phyloP scores from a whole-genome alignment of 2,113 vertebrate genomes.

The Toxotes chatareus region DNA sequence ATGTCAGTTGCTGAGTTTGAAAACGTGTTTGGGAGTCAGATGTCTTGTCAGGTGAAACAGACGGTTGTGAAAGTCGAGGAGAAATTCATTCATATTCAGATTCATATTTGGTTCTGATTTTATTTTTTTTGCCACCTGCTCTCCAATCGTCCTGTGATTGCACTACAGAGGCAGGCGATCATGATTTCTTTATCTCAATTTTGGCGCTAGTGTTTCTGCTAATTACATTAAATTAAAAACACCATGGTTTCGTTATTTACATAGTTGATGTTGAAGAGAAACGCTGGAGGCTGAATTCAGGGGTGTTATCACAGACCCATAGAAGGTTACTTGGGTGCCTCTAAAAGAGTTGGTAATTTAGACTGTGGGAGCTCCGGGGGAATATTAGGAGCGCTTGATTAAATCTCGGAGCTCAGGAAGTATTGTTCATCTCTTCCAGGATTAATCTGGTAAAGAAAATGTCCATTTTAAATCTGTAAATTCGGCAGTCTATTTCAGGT shows the following conservation, averaged over 20 bases:
- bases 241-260: background rate
- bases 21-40: conserved; percentile 9
- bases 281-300: conserved; percentile 13
- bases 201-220: background rate
- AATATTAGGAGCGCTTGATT: conserved; percentile 36
- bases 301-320: background rate
- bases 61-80: background rate
- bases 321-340: background rate
- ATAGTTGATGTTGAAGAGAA: background rate
- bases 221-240: conserved; percentile 25
- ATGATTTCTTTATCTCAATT: background rate
- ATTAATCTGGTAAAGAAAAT: conserved; percentile 37
- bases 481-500: conserved; percentile 15
- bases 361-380: background rate
- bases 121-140: background rate
- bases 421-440: conserved; percentile 7
- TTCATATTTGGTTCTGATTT: background rate
- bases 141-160: background rate
- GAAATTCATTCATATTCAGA: conserved; percentile 25
- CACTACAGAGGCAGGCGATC: background rate
- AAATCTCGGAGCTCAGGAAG: conserved; percentile 32
- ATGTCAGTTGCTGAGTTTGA: conserved; percentile 22
- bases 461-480: conserved; percentile 1
- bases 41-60: conserved; percentile 23
- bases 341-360: conserved; percentile 22